phyloP scores from a whole-genome alignment of 2,888 invertebrate genomes.

The Rhimphoctona megacephalus region DNA sequence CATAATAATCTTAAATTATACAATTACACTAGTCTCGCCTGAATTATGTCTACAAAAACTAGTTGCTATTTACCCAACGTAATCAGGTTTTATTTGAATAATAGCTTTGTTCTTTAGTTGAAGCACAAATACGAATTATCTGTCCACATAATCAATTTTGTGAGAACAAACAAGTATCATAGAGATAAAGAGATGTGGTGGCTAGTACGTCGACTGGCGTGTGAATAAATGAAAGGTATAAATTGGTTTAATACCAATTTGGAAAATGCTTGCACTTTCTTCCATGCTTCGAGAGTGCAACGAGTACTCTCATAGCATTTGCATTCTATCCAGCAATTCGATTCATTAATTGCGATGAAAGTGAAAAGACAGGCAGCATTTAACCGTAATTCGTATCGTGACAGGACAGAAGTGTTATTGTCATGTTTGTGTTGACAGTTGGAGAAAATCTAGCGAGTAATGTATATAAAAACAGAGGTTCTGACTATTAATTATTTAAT shows the following conservation, averaged over 20 bases:
- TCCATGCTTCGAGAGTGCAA: neutral
- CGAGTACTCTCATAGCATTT: neutral
- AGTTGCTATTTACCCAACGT: neutral
- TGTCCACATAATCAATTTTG: neutral
- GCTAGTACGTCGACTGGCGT: neutral
- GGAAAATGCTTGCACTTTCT: neutral
- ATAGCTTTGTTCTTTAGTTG: slow-evolving; percentile 4
- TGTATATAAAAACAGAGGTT: neutral
- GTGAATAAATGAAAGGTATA: neutral
- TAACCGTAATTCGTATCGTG: neutral
- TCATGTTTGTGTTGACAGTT: neutral
- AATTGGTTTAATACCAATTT: neutral
- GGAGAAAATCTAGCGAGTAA: neutral
- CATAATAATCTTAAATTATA: neutral
- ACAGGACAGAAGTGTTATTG: neutral
- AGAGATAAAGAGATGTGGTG: neutral
- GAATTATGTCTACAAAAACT: neutral
- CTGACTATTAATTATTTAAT: neutral
- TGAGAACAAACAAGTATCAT: neutral
- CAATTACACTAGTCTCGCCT: neutral
- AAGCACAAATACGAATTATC: neutral
- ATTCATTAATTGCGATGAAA: neutral
- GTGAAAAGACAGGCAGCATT: neutral
- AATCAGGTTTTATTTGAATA: slow-evolving; percentile 2
- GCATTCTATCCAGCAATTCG: neutral